Evolutionary conservation across 2,113 vertebrate species (phyloP).

Genomic region (Scalopus aquaticus): DNA sequence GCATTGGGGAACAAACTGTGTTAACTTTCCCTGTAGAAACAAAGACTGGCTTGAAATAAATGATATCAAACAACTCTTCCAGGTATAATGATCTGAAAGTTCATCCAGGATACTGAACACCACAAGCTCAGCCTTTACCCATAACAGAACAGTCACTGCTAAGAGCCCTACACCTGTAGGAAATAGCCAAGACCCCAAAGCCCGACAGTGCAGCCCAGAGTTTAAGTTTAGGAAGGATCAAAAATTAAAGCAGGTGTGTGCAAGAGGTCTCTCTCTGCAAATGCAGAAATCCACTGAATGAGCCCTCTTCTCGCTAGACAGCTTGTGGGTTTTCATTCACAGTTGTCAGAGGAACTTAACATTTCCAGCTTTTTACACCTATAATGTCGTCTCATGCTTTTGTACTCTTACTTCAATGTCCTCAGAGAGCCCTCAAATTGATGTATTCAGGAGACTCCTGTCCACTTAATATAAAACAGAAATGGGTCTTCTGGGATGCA

Average conservation of each 20-base stretch:
- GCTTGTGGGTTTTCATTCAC: not conserved
- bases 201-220: not conserved
- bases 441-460: not conserved
- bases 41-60: slow-evolving; percentile 22
- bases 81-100: not conserved
- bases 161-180: not conserved
- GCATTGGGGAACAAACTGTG: not conserved
- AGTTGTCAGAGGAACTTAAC: not conserved
- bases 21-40: slow-evolving; percentile 1
- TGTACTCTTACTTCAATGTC: not conserved
- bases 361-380: not conserved
- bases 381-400: not conserved
- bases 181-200: not conserved
- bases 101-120: not conserved
- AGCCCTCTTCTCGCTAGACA: not conserved
- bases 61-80: not conserved
- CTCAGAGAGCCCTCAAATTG: not conserved
- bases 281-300: not conserved
- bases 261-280: not conserved
- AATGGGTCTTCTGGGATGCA: not conserved
- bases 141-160: too few relatives aligned
- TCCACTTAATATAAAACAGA: not conserved
- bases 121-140: not conserved
- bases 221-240: not conserved
- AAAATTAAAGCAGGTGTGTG: not conserved